phyloP scores from a whole-genome alignment of 2,888 invertebrate genomes.

The Synergus gifuensis region DNA sequence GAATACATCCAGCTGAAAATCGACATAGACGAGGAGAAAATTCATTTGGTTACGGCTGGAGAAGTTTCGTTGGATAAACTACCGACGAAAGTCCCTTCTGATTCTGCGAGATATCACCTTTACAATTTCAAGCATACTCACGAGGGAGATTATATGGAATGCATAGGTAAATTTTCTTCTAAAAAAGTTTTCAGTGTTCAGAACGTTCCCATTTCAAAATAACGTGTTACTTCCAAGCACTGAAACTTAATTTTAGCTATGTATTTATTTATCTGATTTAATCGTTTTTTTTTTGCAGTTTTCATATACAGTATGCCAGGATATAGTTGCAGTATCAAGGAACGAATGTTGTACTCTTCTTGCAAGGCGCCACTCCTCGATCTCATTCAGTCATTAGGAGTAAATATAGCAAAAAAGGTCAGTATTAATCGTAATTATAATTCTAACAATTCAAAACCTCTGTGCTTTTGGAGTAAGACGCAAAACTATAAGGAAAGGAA shows the following conservation, averaged over 20 bases:
- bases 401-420: constrained; percentile 93
- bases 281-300: constrained; percentile 81
- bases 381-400: constrained; percentile 87
- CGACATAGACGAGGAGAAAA: constrained; percentile 92
- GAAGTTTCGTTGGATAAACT: constrained; percentile 85
- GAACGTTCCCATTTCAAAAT: constrained; percentile 34
- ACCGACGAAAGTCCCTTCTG: constrained; percentile 88
- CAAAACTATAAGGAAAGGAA: neutral
- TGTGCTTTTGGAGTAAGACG: neutral
- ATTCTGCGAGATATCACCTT: constrained; percentile 94
- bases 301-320: constrained; percentile 99
- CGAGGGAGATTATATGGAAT: constrained; percentile 94
- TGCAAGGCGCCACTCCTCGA: constrained; percentile 96
- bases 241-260: neutral
- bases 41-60: constrained; percentile 88
- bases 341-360: constrained; percentile 99
- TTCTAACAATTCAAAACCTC: neutral
- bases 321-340: constrained; percentile 96
- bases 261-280: neutral
- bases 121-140: constrained; percentile 94
- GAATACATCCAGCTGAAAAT: constrained; percentile 95
- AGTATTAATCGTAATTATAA: constrained; percentile 62
- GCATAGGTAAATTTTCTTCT: constrained; percentile 82
- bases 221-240: neutral
- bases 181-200: constrained; percentile 33